These are phyloP conservation scores for Ianthella basta DNA, from an alignment of 37 sponge, comb jelly and placozoan genomes.

Conservation along the genomic window DNA sequence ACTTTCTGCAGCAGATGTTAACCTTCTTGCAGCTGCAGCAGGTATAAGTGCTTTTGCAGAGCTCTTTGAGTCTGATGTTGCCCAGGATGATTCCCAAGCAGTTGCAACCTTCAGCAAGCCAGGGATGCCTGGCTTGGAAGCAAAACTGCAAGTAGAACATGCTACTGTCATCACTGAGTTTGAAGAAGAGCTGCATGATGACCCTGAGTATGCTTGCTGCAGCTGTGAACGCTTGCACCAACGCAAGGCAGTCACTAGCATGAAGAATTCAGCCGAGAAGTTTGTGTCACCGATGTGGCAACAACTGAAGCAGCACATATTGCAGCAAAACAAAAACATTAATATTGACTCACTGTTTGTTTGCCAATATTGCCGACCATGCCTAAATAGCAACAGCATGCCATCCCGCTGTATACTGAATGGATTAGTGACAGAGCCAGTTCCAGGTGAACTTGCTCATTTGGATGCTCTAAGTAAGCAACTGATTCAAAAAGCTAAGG, in stretches of 20 bases:
- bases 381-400: constrained; percentile 21
- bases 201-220: constrained; percentile 40
- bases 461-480: constrained; percentile 44
- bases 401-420: constrained; percentile 48
- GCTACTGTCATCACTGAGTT: constrained; percentile 19
- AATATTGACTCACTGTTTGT: not conserved
- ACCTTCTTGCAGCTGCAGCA: not conserved
- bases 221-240: constrained; percentile 42
- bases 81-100: not conserved
- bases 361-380: constrained; percentile 29
- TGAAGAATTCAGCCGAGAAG: constrained; percentile 4
- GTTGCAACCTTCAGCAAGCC: not conserved
- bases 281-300: constrained; percentile 15
- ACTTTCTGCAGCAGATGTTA: not conserved
- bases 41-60: not conserved
- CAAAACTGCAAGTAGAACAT: constrained; percentile 10
- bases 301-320: not conserved
- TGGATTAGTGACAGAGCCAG: constrained; percentile 21
- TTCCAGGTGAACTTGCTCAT: constrained; percentile 33
- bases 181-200: constrained; percentile 14
- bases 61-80: no score
- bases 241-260: constrained; percentile 3
- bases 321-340: not conserved
- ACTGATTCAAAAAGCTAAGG: constrained; percentile 49
- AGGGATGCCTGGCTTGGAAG: not conserved